phyloP scores from a whole-genome alignment of 2,113 vertebrate genomes.

The Toxotes chatareus region DNA sequence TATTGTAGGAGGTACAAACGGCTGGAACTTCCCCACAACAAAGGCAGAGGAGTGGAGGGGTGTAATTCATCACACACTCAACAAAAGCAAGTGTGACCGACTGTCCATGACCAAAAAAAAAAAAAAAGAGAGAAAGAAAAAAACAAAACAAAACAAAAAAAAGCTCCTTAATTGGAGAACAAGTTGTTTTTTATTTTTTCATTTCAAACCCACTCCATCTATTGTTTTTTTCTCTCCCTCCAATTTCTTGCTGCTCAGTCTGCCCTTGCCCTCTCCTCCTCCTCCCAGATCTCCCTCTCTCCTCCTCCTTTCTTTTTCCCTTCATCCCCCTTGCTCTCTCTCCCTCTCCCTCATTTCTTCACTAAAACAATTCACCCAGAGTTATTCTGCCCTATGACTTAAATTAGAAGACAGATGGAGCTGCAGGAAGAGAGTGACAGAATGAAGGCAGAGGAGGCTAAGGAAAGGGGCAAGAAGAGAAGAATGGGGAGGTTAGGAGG shows the following conservation, averaged over 20 bases:
- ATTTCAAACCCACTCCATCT: slow-evolving; percentile 61
- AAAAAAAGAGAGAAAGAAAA: no score
- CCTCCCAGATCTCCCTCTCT: slow-evolving; percentile 24
- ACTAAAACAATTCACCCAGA: slow-evolving; percentile 79
- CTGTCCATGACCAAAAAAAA: slow-evolving; percentile 81
- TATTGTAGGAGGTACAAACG: slow-evolving; percentile 76
- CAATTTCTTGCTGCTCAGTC: slow-evolving; percentile 70
- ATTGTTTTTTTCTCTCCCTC: slow-evolving; percentile 58
- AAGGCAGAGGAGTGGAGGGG: slow-evolving; percentile 73
- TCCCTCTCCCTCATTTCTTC: slow-evolving; percentile 59
- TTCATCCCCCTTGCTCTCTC: neutral
- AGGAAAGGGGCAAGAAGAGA: slow-evolving; percentile 19
- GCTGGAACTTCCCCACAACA: slow-evolving; percentile 79
- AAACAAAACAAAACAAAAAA: slow-evolving; percentile 69
- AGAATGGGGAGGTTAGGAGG: slow-evolving; percentile 27
- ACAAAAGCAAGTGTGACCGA: slow-evolving; percentile 81
- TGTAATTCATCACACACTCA: slow-evolving; percentile 80
- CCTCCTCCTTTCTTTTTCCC: slow-evolving; percentile 26
- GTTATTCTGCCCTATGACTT: slow-evolving; percentile 67
- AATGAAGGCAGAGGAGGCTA: slow-evolving; percentile 15
- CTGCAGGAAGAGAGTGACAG: slow-evolving; percentile 32
- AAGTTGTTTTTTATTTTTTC: slow-evolving; percentile 61
- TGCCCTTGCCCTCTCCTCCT: slow-evolving; percentile 65
- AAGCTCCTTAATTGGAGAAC: slow-evolving; percentile 80
- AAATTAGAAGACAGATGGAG: slow-evolving; percentile 66